phyloP scores from a whole-genome alignment of 2,888 invertebrate species.

The Orthosia cruda region DNA sequence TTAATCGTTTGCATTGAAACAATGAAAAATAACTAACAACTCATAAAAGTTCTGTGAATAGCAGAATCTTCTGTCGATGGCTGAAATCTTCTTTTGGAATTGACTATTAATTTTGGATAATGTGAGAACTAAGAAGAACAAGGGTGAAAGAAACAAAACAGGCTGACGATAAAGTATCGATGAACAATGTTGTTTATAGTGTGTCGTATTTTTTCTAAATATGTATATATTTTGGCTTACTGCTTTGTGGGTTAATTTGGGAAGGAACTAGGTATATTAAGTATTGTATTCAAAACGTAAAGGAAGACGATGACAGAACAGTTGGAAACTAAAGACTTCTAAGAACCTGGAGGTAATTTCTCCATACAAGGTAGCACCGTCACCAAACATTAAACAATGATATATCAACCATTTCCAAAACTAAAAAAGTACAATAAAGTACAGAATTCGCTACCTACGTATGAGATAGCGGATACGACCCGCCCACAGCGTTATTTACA shows the following conservation, averaged over 20 bases:
- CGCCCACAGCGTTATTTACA: slow-evolving; percentile 86
- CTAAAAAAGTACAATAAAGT: slow-evolving; percentile 56
- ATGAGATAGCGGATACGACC: slow-evolving; percentile 81
- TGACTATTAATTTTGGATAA: not conserved
- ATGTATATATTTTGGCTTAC: no score
- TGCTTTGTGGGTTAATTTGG: not conserved
- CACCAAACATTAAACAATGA: slow-evolving; percentile 15
- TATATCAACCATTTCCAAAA: slow-evolving; percentile 38
- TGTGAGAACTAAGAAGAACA: not conserved
- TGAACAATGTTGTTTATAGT: not conserved
- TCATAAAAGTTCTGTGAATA: slow-evolving; percentile 10
- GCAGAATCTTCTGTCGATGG: not conserved
- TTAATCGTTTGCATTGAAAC: slow-evolving; percentile 45
- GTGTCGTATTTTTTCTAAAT: not conserved
- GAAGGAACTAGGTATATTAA: not conserved
- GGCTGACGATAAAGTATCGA: not conserved
- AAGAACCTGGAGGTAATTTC: slow-evolving; percentile 2
- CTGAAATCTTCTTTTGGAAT: slow-evolving; percentile 18
- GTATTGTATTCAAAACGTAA: not conserved
- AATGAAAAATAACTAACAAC: slow-evolving; percentile 32
- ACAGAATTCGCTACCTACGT: slow-evolving; percentile 69
- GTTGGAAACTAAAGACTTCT: not conserved
- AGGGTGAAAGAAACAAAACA: not conserved
- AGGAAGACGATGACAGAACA: not conserved
- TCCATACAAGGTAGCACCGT: slow-evolving; percentile 5